phyloP scores from a whole-genome alignment of 1,140 invertebrate species.

The Pseudoatta argentina region DNA sequence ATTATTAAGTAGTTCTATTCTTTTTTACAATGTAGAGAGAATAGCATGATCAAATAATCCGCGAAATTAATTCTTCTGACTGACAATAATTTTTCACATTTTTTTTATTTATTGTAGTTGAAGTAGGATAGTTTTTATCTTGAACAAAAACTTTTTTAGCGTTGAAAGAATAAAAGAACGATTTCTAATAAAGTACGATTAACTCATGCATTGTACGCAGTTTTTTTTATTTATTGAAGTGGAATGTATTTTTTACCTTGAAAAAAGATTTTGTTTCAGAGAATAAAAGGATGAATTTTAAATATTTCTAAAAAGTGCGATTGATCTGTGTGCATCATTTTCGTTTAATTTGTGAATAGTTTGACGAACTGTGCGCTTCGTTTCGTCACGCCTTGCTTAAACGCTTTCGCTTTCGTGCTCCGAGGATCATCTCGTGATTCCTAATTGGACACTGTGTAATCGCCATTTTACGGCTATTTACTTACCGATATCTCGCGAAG shows the following conservation, averaged over 20 bases:
- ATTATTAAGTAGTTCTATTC: no score
- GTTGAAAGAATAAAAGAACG: background rate
- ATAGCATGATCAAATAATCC: background rate
- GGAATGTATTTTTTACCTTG: background rate
- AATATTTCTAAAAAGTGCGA: background rate
- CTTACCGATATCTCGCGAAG: constrained; percentile 41
- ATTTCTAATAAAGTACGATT: background rate
- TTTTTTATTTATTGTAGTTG: background rate
- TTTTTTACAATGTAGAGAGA: background rate
- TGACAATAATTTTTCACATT: background rate
- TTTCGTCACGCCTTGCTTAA: constrained; percentile 45
- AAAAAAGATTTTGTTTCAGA: no score
- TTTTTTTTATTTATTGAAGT: background rate
- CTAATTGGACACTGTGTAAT: constrained; percentile 46
- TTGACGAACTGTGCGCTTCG: background rate
- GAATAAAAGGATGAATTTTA: background rate
- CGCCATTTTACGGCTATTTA: constrained; percentile 47
- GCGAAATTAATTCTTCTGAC: background rate
- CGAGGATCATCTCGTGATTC: constrained; percentile 46
- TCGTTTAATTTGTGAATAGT: background rate
- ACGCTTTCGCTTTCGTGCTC: constrained; percentile 56
- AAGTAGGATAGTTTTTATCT: background rate
- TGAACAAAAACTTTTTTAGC: background rate
- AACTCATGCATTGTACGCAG: background rate
- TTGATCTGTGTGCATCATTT: background rate